Percentiles rank a stretch among this genome's conserved stretches.
Conservation (phyloP, 1,140 invertebrate genomes). For the Atta texana region DNA sequence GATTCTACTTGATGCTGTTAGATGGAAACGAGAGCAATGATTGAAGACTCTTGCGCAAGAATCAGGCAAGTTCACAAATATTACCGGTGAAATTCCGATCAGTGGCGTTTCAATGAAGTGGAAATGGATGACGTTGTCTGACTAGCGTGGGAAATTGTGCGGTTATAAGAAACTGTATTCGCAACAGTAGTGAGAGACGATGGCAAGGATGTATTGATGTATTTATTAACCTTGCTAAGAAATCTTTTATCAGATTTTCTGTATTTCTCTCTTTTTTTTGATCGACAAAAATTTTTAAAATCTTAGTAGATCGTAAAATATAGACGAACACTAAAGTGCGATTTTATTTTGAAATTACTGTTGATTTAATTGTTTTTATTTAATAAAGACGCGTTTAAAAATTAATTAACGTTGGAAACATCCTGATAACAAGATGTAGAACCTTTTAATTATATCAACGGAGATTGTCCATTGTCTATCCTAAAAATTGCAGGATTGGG, state of each 20-base stretch:
- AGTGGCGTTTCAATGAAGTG: conserved; percentile 23
- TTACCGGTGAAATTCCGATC: conserved; percentile 48
- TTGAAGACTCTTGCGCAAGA: conserved; percentile 22
- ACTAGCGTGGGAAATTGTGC: not conserved
- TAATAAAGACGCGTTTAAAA: not conserved
- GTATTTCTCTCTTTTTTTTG: not conserved
- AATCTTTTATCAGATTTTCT: not conserved
- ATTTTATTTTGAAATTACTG: not conserved
- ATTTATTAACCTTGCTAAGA: conserved; percentile 7
- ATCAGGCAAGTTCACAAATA: conserved; percentile 41
- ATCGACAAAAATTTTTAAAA: not conserved
- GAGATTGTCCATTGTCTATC: not conserved
- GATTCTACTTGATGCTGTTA: conserved; percentile 44
- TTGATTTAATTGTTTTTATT: not conserved
- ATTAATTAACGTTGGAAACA: conserved; percentile 19
- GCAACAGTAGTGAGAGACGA: not conserved
- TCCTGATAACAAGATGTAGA: not conserved
- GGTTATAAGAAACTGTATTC: conserved; percentile 1
- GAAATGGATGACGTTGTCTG: conserved; percentile 30
- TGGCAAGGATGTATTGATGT: not conserved
- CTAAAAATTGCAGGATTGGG: conserved; percentile 1
- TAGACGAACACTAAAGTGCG: too few species aligned
- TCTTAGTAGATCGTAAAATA: not conserved
- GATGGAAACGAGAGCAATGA: conserved; percentile 15
- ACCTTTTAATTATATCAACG: conserved; percentile 18